Base-by-base conservation (phyloP, 2,888 invertebrate genomes). In the Timandra comae region DNA sequence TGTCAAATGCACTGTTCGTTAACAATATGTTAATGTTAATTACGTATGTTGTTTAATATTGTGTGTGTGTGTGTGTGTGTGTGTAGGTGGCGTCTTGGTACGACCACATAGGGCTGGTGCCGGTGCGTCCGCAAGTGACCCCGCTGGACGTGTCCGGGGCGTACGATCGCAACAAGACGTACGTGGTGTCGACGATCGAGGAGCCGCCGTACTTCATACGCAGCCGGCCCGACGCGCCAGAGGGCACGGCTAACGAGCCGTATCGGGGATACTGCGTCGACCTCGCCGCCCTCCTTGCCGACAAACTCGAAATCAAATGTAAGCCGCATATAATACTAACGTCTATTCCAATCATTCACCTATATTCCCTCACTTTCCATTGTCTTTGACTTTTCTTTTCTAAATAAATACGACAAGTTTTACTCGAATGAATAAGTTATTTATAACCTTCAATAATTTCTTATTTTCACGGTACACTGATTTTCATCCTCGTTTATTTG, bases 231-330 rank as follows among this genome's bases (percentile, higher is more conserved):
- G 91, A 91, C 41, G 90, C 90, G 9, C 90, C 91, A 56, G 86
- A 87, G 30, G 70, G 90, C 23, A 80, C 81, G 25, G 90, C 91
- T 33, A 93, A 93, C 63, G 93, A 94, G 49, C 89, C 91, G 27
- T 95, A 90, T 67, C 93, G 92, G 66, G 98, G 98, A 30, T 98
- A 96, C 74, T 97, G 97, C 77, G 93, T 95, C 57, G 98, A 98
- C 67, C 87, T 98, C 30, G 92, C 96, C 3, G 91, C 93, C 63
- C 87, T 94, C 58, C 89, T 98, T 37, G 88, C 95, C 5, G 91
- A 92, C 52, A 91, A 90, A 62, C 86, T 96, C 47, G 93, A 92
- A 48, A 94, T 96, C 53, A 92, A 91, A 64, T 97, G 95, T 96
- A 87, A 91, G 10, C 10, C 24, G 3, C 16, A 16, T 6, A 16